Conservation (phyloP, 2,888 invertebrate genomes). For the Chalcis sispes region DNA sequence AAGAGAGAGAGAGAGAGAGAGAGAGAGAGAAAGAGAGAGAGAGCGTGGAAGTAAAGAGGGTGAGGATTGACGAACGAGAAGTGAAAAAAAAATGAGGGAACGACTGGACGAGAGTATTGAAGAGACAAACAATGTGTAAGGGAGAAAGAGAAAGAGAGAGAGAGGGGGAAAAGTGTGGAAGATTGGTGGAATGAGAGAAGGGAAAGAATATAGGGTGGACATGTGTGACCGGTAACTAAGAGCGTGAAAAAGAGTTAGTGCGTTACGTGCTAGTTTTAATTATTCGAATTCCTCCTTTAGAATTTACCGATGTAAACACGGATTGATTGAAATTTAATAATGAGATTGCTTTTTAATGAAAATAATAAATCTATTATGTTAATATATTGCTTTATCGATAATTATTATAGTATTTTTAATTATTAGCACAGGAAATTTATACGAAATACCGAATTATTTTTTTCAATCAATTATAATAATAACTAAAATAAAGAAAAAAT, state of each 20-base stretch:
- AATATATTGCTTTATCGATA: too few relatives aligned
- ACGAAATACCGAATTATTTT: too few relatives aligned
- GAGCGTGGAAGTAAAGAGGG: not conserved
- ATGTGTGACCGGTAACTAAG: not conserved
- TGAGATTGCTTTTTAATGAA: too few relatives aligned
- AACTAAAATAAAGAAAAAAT: too few relatives aligned
- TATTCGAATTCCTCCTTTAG: not conserved
- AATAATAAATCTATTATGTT: too few relatives aligned
- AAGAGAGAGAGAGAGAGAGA: not conserved
- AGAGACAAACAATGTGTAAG: constrained; percentile 37
- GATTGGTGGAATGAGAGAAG: not conserved
- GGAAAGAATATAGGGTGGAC: not conserved
- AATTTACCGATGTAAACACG: too few relatives aligned
- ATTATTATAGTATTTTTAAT: too few relatives aligned
- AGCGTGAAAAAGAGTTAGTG: not conserved
- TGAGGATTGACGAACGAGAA: constrained; percentile 26
- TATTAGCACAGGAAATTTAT: too few relatives aligned
- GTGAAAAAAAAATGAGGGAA: constrained; percentile 11
- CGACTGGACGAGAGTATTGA: constrained; percentile 38
- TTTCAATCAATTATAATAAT: too few relatives aligned
- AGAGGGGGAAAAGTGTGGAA: constrained; percentile 7
- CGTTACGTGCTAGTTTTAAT: not conserved
- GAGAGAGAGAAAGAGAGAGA: not conserved
- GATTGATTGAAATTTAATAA: too few relatives aligned
- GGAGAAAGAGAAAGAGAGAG: too few relatives aligned